Conservation (phyloP, 2,797 vertebrate species). For the Microctenopoma stevenorrisi region DNA sequence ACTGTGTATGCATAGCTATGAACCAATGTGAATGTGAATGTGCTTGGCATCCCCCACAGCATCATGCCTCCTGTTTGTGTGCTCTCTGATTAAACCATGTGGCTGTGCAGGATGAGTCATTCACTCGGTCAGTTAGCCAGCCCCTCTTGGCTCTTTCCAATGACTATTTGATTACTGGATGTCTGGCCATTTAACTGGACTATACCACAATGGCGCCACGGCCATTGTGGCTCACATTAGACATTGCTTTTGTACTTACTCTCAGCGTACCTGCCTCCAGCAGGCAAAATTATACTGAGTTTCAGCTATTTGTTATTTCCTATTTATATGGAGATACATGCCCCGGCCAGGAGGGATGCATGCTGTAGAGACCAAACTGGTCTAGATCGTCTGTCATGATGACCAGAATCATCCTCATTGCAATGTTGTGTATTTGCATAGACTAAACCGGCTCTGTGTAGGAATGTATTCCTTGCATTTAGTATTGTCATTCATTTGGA, state of each 20-base stretch:
- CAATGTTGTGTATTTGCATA: slow-evolving; percentile 9
- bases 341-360: slow-evolving; percentile 4
- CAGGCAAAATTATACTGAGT: slow-evolving; percentile 30
- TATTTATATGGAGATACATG: slow-evolving; percentile 37
- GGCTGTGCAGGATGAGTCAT: slow-evolving; percentile 60
- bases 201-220: slow-evolving; percentile 38
- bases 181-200: slow-evolving; percentile 60
- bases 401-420: not conserved
- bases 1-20: slow-evolving; percentile 14
- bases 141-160: slow-evolving; percentile 58
- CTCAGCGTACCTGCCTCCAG: slow-evolving; percentile 15
- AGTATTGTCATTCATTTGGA: slow-evolving; percentile 3
- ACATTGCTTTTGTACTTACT: slow-evolving; percentile 34
- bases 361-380: slow-evolving; percentile 7
- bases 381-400: slow-evolving; percentile 21
- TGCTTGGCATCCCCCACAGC: slow-evolving; percentile 4
- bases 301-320: slow-evolving; percentile 51
- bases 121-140: slow-evolving; percentile 58
- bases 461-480: slow-evolving; percentile 3
- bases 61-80: slow-evolving; percentile 46
- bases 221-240: slow-evolving; percentile 56
- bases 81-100: slow-evolving; percentile 54
- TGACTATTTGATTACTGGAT: slow-evolving; percentile 69
- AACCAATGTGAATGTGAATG: slow-evolving; percentile 31
- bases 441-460: not conserved